Evolutionary conservation across 2,888 invertebrate genomes (phyloP), one percentile per base, ranked within the genome.

Genomic region (Nomada goodeniana): DNA sequence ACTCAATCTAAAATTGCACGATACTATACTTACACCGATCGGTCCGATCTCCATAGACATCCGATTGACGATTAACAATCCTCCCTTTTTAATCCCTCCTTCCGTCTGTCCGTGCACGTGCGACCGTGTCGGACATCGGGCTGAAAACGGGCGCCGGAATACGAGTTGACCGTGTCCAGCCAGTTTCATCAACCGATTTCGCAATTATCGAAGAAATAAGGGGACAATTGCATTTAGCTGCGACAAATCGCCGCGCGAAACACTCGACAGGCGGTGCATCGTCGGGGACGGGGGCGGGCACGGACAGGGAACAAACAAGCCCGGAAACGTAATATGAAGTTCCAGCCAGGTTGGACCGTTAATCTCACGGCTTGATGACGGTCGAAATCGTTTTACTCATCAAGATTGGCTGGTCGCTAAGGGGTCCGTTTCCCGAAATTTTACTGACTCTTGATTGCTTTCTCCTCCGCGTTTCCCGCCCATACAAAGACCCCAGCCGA

Each of bases 121-220:
- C 18, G 59, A 53, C 20, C 55, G 44, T 67, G 47, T 3, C 15
- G n/a, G 29, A 18, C 23, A 29, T 18, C 9, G 26, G 13, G 59
- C 18, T 29, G 18, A 18, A 60, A 13, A 36, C 3, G 23, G 42
- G n/a, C 4, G 20, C 23, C 13, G 13, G 20, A 9, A 29, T 15
- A 11, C 26, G 7, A 3, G 50, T 10, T 26, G 11, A 1, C 29
- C 13, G 47, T 59, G 10, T 36, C 70, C 55, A 63, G 76, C 71
- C 74, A 80, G 83, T 76, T 88, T 85, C 85, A 78, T 86, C 86
- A 75, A 53, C 70, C 88, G 88, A 88, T 88, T 88, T 88, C 79
- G 86, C 86, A 88, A 88, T 88, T 88, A 88, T 86, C 86, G 88
- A 88, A 87, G 87, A 87, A 88, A 88, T 86, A 75, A 77, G 84